A percentile compares a stretch with the other conserved stretches of the same genome.
phyloP scores from a whole-genome alignment of 2,113 vertebrate genomes.

The Aldabrachelys gigantea region DNA sequence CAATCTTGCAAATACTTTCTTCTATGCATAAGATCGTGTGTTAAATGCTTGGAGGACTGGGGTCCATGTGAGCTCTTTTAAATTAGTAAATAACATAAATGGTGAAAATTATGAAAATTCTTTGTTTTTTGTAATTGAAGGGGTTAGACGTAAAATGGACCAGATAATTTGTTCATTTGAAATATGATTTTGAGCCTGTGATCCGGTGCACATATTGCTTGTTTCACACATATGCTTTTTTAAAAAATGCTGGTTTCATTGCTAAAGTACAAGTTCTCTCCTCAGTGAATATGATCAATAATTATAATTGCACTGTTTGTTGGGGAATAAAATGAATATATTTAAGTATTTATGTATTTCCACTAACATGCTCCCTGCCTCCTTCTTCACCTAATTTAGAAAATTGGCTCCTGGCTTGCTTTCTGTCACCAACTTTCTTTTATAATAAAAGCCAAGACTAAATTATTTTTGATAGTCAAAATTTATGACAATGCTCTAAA shows the following conservation, averaged over 20 bases:
- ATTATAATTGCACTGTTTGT: background rate
- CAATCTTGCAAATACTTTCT: background rate
- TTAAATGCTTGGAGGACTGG: background rate
- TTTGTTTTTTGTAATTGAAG: background rate
- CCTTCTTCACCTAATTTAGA: background rate
- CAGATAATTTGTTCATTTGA: background rate
- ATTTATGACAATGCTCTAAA: background rate
- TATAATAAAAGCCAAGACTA: background rate
- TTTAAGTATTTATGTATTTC: background rate
- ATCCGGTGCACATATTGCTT: background rate
- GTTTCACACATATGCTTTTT: background rate
- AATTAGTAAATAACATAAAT: background rate
- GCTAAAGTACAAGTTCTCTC: background rate
- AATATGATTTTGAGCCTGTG: background rate
- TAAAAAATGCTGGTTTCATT: no score
- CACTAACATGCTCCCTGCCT: background rate
- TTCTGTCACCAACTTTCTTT: background rate
- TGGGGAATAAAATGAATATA: background rate
- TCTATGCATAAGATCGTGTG: accelerated
- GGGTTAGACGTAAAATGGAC: background rate
- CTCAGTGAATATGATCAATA: background rate
- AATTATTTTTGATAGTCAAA: background rate
- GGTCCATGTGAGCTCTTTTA: background rate
- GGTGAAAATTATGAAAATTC: background rate
- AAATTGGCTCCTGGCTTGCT: background rate